Percentiles rank a stretch among this genome's conserved stretches.
These are phyloP conservation scores for Oryctolagus cuniculus DNA, from an alignment of 2,113 vertebrate genomes.

Conservation along the genomic window DNA sequence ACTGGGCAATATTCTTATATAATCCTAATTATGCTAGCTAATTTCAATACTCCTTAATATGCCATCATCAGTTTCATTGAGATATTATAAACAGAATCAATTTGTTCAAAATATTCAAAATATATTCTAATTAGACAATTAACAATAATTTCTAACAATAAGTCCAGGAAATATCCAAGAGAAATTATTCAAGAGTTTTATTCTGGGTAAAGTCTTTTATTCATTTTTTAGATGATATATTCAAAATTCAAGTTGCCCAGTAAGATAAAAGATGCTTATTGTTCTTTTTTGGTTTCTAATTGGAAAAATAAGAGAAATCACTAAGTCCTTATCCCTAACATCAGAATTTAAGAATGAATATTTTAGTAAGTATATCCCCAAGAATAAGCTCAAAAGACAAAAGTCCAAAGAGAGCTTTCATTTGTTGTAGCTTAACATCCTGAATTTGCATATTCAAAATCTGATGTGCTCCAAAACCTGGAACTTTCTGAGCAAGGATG, in stretches of 20 bases:
- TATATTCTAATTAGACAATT: background rate
- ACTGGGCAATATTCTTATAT: background rate
- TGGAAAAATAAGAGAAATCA: background rate
- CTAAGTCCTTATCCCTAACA: background rate
- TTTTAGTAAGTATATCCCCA: background rate
- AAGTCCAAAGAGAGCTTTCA: background rate
- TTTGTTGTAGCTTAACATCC: too few species aligned
- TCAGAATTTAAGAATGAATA: background rate
- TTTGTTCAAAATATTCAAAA: slow-evolving; percentile 43
- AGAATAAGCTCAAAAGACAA: background rate
- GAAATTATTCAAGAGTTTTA: background rate
- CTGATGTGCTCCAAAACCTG: too few species aligned
- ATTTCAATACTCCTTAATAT: background rate
- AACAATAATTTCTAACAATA: background rate
- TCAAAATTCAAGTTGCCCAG: background rate
- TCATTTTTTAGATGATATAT: background rate
- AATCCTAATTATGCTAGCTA: background rate
- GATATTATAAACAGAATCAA: background rate
- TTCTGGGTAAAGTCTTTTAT: background rate
- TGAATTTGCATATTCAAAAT: too few species aligned
- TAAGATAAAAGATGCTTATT: background rate
- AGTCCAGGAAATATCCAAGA: background rate
- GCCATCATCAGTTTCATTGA: background rate
- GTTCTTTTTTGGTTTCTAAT: background rate
- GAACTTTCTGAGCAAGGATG: too few species aligned